Base-by-base conservation (phyloP, 2,797 vertebrate genomes). In the Gastrophryne carolinensis region DNA sequence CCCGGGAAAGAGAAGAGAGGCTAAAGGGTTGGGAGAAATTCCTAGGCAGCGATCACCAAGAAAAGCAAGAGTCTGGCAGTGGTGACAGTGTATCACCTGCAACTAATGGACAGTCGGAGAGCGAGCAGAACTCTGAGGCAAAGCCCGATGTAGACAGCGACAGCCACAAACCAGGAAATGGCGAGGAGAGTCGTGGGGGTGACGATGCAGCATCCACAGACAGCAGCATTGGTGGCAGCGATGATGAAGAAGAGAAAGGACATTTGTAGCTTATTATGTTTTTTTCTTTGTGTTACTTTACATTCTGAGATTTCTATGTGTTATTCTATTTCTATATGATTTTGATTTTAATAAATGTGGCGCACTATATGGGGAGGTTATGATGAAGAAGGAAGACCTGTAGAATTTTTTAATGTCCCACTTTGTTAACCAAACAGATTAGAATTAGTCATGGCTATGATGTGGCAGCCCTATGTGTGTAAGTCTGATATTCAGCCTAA, bases 1-100 rank as follows among this genome's bases (percentile, higher is more conserved):
- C 92, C 3, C 92, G 95, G 35, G 97, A 98, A 84, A 91, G 96
- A 24, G 97, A 98, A 86, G 95, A 98, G 87, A 91, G 97, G 62
- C 88, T 98, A 17, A 98, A 94, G 81, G 92, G 91, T 13, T 98
- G 95, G 97, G 89, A 92, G 3, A 72, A 83, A 0, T 99, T 96
- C 84, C 87, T 98, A 30, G 92, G 86, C 44, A 79, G 87, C 0
- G 84, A 82, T 47, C 53, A 75, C 19, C 78, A 78, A 68, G 81
- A 83, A 26, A 50, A 37, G 4, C 3, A 29, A 3, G 39, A n/a
- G 5, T 19, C 1, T 34, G 30, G 1, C 11, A 60, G 49, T 0
- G 58, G 65, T 12, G 53, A 17, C 3, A 69, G 24, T 13, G 7
- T 53, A 75, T 76, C 75, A 30, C 78, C 77, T 29, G 79, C 83